Base-by-base conservation (phyloP, 2,113 vertebrate species). In the Hypanus sabinus region DNA sequence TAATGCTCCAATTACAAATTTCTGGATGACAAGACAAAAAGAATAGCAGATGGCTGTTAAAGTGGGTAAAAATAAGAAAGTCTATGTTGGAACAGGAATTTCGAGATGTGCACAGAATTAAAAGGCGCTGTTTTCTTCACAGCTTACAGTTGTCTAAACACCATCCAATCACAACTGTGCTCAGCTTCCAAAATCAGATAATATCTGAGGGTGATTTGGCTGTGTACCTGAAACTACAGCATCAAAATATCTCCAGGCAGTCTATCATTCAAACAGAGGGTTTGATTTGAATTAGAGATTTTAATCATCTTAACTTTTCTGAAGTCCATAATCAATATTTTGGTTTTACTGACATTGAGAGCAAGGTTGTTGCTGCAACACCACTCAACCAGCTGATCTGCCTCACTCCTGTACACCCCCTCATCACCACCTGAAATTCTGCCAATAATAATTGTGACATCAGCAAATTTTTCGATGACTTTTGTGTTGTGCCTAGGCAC, bases 31-130 rank as follows among this genome's bases (percentile, higher is more conserved):
- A 90, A 90, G 83, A 62, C 83, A 87, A 30, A 87, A 60, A 87
- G 83, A 87, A 87, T 11, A 60, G n/a, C 85, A 90, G 85, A 90
- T 90, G 85, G 85, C 18, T 90, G 62, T 33, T 90, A 62, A 33
- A 90, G 85, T 65, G 85, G 85, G 65, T 90, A 90, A 68, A 90
- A 90, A 90, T 90, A 90, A 90, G 85, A 90, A 6, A 87, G 24
- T 33, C 16, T 16, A 6, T 65, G 57, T n/a, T 88, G 57, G 57
- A 88, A 88, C 83, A 88, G 27, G 83, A n/a, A 88, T 90, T 65
- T 65, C 65, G 85, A 65, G 62, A 65, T 16, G 60, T 90, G 85
- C 22, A 36, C 30, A 2, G 60, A 90, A 90, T 90, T 90, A 90
- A 36, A 65, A 90, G n/a, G 30, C 30, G 33, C 30, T 36, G 85